Evolutionary conservation across 2,888 invertebrate genomes (phyloP), one percentile per base, ranked within the genome.

Genomic region (Acleris laterana): DNA sequence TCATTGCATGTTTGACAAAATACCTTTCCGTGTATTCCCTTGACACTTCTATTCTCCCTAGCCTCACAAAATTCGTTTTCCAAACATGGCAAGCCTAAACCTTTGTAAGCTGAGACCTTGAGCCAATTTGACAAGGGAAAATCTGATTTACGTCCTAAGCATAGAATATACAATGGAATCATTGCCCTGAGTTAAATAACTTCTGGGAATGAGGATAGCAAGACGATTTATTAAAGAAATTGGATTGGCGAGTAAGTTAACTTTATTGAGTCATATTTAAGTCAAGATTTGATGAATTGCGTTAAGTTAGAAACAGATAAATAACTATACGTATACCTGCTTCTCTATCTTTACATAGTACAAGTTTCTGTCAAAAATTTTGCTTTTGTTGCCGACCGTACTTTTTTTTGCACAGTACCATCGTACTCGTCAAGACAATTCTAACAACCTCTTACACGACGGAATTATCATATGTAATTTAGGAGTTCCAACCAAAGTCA

Each of bases 191-290:
- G 42, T 60, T 56, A 53, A 60, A 56, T 65, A 64, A 53, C 49
- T 55, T 42, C 28, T 19, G 11, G 19, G 11, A 50, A 60, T 65
- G 60, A 64, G 53, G 55, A 65, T 55, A 61, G 55, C 44, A 65
- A 65, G 65, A 42, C 60, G 60, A 65, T 65, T 60, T 60, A 65
- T 65, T 65, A 60, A 56, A 55, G 42, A 55, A 60, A 65, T 65
- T 56, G 60, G 55, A 64, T 64, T 55, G 44, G 25, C 38, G 59
- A 32, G 53, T 49, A 19, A 13, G 51, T 58, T 50, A 42, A 32
- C 19, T 20, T 52, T 46, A 63, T 63, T 38, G 46, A 58, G 20
- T 55, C 55, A 38, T 55, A 38, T 55, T 38, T 42, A 19, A 16
- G 38, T 32, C 32, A 32, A 32, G 32, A 32, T 32, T 16, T 22